Evolutionary conservation across 2,888 invertebrate genomes (phyloP), one percentile per base, ranked within the genome.

Genomic region (Hoplodrina blanda): DNA sequence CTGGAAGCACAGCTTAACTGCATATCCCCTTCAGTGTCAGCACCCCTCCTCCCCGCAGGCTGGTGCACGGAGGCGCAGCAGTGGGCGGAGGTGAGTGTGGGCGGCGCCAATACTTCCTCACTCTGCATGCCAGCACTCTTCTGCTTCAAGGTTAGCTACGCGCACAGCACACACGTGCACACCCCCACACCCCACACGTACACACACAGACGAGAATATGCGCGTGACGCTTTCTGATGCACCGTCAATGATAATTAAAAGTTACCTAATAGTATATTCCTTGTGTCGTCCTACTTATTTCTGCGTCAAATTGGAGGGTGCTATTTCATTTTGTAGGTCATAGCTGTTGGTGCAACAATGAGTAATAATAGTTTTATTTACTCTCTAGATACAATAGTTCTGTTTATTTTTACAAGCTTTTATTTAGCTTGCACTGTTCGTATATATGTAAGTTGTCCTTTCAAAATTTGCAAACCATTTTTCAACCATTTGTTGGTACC

Each of bases 51-150:
- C 2, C n/a, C 46, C 3, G 0, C 68, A 83, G 83, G 83, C 55
- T 83, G 83, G 81, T 17, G 78, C 54, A 0, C 53, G 64, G 69
- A 60, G 70, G 66, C 78, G 66, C 81, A 82, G 79, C 76, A 80
- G 64, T 85, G 86, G 85, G 86, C 89, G 87, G 92, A 92, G 93
- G 94, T 94, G 94, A 94, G 94, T 94, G 93, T 89, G 90, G 87
- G 87, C 85, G 97, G 97, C 97, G 97, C 97, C 86, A 86, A 87
- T 87, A 83, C 90, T 88, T 97, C 97, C 97, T 97, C 97, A 96
- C 97, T 97, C 97, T 98, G 98, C 98, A 98, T 98, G 98, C 97
- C 97, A 94, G 97, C 97, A 97, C 97, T 98, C 96, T 97, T 98
- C 96, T 98, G 98, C 97, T 97, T 98, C 97, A 97, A 98, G 98